Evolutionary conservation across 2,797 vertebrate genomes (phyloP).

Genomic region (Coendou prehensilis): DNA sequence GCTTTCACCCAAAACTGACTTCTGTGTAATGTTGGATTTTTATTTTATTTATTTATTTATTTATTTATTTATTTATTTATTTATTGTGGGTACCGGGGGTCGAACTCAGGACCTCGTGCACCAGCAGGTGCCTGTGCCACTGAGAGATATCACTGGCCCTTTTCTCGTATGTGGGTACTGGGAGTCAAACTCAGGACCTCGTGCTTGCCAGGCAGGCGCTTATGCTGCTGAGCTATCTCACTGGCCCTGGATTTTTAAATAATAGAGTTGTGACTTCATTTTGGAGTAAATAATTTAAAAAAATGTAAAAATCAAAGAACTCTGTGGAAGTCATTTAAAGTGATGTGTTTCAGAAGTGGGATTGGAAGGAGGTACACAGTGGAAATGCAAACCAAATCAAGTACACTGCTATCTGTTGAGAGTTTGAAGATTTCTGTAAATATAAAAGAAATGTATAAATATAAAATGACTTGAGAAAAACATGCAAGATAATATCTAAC

Average conservation of each 20-base stretch:
- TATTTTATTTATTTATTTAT: background rate
- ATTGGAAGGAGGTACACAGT: background rate
- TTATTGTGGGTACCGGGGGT: no score
- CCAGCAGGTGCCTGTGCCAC: no score
- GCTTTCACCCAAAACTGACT: background rate
- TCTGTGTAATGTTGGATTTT: background rate
- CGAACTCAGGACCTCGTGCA: no score
- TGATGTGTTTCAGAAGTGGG: background rate
- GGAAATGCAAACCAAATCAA: background rate
- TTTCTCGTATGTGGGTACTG: no score
- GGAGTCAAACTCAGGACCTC: no score
- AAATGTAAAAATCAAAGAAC: background rate
- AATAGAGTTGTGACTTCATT: background rate
- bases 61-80: no score
- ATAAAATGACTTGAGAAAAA: background rate
- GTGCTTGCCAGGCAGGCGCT: no score
- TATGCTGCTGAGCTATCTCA: no score
- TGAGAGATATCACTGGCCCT: no score
- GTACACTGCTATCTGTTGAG: background rate
- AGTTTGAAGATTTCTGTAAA: background rate
- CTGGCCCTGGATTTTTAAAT: background rate
- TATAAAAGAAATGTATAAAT: background rate
- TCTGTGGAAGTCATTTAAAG: background rate
- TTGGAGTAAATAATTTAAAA: conserved; percentile 46
- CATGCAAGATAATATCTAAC: background rate